Evolutionary conservation across 1,140 invertebrate genomes (phyloP), one percentile per base, ranked within the genome.

Genomic region (Hylyphantes graminicola): DNA sequence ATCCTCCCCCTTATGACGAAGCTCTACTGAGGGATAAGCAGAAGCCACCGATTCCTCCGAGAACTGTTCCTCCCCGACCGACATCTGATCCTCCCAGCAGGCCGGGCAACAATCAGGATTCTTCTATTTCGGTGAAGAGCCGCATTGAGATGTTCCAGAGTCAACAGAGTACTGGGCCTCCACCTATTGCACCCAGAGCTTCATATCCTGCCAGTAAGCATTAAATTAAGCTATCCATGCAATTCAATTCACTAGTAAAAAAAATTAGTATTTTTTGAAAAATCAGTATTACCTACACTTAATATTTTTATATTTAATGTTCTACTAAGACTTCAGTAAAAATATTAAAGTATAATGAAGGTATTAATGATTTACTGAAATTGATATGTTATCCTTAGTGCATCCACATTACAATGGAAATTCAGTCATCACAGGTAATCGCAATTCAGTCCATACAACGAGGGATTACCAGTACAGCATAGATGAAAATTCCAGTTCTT

Each of bases 121-220:
- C 74, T 35, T 65, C 72, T 21, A 73, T 86, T 50, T 86, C 85
- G 19, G 85, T 86, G 12, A 86, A 83, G 61, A 83, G 79, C 54
- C 12, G 85, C 19, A 86, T 86, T 17, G 77, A 86, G 59, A 77
- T 83, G 79, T 86, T 86, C 57, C 85, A 86, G 67, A 81, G 73
- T 61, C 85, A 85, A 61, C 80, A 83, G 15, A 17, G 67, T 35
- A 35, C 67, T 19, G 57, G 5, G 19, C 77, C 77, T 13, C 75
- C 75, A 7, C 68, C 77, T 6, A 53, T 82, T 50, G 76, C 73
- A 57, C 72, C 73, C 11, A 70, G 74, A 53, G 15, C 54, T 63
- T 35, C 72, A 10, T 83, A 68, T 65, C 70, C 74, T 57, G 50
- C 51, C 50, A 63, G 85, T 85, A 74, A 76, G 65, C 75, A 21